Percentiles rank a stretch among this genome's conserved stretches.
These are phyloP conservation scores for Charaxes varanes DNA, from an alignment of 1,140 invertebrate species.

Conservation along the genomic window DNA sequence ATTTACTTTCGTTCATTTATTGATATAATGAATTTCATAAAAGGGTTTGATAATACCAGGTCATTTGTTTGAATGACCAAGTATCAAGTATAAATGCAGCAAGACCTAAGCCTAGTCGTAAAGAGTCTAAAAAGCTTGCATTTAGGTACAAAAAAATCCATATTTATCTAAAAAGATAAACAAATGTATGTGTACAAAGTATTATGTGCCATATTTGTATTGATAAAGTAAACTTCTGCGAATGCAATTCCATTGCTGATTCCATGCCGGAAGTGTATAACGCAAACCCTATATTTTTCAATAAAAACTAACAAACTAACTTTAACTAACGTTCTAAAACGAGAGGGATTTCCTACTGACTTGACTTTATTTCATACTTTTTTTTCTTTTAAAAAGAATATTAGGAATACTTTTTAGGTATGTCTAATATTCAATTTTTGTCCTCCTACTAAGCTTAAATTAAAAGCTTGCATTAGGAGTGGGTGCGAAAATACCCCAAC, in stretches of 20 bases:
- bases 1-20: slow-evolving; percentile 5
- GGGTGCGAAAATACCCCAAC: too few relatives aligned
- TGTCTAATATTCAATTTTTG: too few relatives aligned
- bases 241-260: slow-evolving; percentile 1
- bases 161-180: not conserved
- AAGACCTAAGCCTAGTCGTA: too few relatives aligned
- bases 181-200: not conserved
- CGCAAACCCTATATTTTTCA: too few relatives aligned
- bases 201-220: slow-evolving; percentile 2
- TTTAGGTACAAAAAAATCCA: not conserved
- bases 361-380: too few relatives aligned
- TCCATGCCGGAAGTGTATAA: slow-evolving; percentile 1
- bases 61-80: too few relatives aligned
- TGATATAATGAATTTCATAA: not conserved
- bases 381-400: too few relatives aligned
- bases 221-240: slow-evolving; percentile 11
- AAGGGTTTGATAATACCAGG: not conserved
- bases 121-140: too few relatives aligned
- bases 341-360: not conserved
- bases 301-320: slow-evolving; percentile 1
- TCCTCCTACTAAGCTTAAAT: too few relatives aligned
- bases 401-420: too few relatives aligned
- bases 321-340: not conserved
- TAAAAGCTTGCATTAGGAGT: too few relatives aligned
- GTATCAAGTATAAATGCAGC: too few relatives aligned